Evolutionary conservation across 92 coral and sea anemone genomes (phyloP).

Genomic region (Diadumene lineata): DNA sequence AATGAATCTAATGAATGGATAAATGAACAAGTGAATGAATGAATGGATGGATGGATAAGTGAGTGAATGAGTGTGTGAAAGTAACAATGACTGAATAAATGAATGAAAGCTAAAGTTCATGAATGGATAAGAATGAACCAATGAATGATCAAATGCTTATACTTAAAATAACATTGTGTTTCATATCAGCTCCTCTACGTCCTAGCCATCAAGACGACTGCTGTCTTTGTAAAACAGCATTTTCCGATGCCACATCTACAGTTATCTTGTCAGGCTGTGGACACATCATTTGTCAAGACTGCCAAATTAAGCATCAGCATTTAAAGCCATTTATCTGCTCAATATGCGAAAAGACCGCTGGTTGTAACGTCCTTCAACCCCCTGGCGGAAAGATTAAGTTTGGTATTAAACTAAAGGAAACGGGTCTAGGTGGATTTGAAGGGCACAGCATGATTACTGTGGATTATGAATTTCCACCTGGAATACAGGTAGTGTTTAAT

Average conservation of each 20-base stretch:
- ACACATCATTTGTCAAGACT: conserved; percentile 62
- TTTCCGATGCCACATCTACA: not conserved
- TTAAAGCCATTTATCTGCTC: not conserved
- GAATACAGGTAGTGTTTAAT: no score
- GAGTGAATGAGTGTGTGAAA: not conserved
- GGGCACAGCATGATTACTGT: conserved; percentile 23
- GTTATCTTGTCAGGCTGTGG: conserved; percentile 45
- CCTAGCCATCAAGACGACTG: not conserved
- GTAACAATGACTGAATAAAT: not conserved
- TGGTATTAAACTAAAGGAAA: conserved; percentile 1
- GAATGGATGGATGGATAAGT: not conserved
- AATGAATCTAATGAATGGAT: not conserved
- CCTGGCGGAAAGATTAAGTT: conserved; percentile 43
- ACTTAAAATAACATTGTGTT: not conserved
- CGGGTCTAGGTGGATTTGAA: conserved; percentile 16
- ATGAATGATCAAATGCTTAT: no score
- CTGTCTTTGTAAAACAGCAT: not conserved
- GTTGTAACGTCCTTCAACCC: conserved; percentile 32
- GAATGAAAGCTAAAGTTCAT: not conserved
- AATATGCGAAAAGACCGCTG: conserved; percentile 3
- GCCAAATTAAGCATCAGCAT: conserved; percentile 36
- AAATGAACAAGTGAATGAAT: not conserved
- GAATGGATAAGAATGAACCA: no score
- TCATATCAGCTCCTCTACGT: not conserved
- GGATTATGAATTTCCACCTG: conserved; percentile 39